Conservation (phyloP, 2,797 vertebrate genomes). For the Varecia variegata region DNA sequence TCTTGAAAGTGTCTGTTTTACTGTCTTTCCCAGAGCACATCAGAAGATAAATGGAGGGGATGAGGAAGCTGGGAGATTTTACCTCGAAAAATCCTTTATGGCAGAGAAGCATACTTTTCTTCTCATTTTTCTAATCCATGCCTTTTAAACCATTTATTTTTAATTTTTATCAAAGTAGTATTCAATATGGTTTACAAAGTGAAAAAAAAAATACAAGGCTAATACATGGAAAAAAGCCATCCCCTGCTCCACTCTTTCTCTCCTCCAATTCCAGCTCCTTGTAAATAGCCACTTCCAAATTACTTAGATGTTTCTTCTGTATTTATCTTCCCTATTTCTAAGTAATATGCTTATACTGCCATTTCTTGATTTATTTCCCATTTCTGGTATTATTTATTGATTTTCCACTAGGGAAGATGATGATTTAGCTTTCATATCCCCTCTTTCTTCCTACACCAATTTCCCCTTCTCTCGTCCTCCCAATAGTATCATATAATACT, state of each 20-base stretch:
- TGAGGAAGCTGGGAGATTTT: neutral
- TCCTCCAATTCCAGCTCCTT: neutral
- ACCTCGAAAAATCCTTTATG: neutral
- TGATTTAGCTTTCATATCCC: neutral
- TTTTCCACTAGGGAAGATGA: neutral
- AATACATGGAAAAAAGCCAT: neutral
- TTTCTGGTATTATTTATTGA: neutral
- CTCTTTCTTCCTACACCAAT: neutral
- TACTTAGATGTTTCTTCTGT: neutral
- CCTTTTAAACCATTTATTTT: constrained; percentile 32
- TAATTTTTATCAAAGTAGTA: constrained; percentile 12
- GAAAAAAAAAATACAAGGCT: neutral
- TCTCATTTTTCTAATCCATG: neutral
- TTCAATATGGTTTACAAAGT: neutral
- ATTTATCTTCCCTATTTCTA: neutral
- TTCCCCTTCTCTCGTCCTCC: neutral
- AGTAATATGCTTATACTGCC: neutral
- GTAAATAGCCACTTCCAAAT: neutral
- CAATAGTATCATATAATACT: neutral
- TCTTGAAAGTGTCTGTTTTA: constrained; percentile 53
- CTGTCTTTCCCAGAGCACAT: constrained; percentile 19
- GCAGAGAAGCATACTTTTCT: neutral
- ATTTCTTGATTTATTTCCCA: neutral
- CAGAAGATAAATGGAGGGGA: constrained; percentile 24
- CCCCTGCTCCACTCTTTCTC: accelerated